These are phyloP conservation scores for Sarcophaga bullata DNA, from an alignment of 1,140 invertebrate species.

Conservation along the genomic window DNA sequence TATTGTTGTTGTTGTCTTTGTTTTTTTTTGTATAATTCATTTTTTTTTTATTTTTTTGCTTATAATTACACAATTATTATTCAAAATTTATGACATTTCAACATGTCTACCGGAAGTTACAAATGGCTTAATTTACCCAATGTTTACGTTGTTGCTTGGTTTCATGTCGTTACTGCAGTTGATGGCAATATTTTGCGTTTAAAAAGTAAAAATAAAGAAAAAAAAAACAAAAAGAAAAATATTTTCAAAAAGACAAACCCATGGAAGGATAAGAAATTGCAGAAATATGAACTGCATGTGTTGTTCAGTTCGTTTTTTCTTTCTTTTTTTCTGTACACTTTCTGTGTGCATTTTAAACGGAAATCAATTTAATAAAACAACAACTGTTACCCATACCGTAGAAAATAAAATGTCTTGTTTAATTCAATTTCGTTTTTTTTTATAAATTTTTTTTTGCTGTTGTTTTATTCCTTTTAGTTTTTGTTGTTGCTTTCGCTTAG, in stretches of 20 bases:
- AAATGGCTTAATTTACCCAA: conserved; percentile 39
- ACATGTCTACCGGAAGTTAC: conserved; percentile 38
- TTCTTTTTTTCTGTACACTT: not conserved
- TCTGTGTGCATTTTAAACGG: not conserved
- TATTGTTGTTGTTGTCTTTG: too few species aligned
- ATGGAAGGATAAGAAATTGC: not conserved
- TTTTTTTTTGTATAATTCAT: too few species aligned
- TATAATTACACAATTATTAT: not conserved
- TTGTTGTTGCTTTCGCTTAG: not conserved
- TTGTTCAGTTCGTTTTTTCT: not conserved
- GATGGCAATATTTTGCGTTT: not conserved
- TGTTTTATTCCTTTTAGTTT: not conserved
- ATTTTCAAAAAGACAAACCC: not conserved
- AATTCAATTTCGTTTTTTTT: too few species aligned
- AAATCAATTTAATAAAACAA: conserved; percentile 39
- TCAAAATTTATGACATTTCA: conserved; percentile 35
- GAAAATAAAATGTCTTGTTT: conserved; percentile 10
- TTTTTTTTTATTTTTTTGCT: too few species aligned
- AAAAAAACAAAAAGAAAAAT: not conserved
- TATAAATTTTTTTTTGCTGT: not conserved
- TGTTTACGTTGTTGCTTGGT: conserved; percentile 10
- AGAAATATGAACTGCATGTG: not conserved
- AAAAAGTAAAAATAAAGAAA: not conserved
- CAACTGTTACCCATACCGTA: not conserved
- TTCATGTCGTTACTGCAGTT: not conserved